A percentile compares a stretch with the other conserved stretches of the same genome.
Conservation (phyloP, 2,113 vertebrate genomes). For the Rhodinocichla rosea region DNA sequence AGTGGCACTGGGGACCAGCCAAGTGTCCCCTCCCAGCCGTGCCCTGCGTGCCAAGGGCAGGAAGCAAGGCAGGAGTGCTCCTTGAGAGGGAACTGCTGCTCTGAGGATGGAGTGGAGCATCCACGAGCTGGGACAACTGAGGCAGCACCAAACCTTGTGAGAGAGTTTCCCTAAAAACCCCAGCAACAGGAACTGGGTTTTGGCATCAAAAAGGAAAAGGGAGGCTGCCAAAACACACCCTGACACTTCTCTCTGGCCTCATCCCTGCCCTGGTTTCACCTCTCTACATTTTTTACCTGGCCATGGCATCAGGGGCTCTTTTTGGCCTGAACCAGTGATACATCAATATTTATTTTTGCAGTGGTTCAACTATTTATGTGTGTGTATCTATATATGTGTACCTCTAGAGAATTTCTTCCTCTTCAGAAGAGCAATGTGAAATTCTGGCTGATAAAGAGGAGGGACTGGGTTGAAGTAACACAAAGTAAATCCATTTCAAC, state of each 20-base stretch:
- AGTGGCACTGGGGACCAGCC: neutral
- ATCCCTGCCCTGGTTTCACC: neutral
- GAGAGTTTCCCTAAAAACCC: neutral
- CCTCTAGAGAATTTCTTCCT: neutral
- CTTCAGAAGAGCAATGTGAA: neutral
- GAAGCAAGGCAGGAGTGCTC: neutral
- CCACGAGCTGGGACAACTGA: rapidly evolving
- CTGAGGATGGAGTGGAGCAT: neutral
- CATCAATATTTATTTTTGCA: neutral
- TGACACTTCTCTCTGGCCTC: neutral
- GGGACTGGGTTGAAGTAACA: neutral
- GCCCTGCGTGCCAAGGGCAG: neutral
- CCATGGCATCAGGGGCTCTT: neutral
- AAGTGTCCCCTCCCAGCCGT: rapidly evolving
- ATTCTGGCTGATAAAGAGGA: neutral
- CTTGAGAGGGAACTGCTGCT: neutral
- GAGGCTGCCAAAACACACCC: neutral
- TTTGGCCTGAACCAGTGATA: neutral
- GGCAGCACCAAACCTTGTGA: neutral
- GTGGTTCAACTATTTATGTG: no score
- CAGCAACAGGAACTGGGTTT: rapidly evolving
- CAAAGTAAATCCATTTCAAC: neutral
- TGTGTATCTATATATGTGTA: neutral
- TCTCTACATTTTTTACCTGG: neutral
- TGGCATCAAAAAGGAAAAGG: rapidly evolving